These are phyloP conservation scores for Cataglyphis hispanica DNA, from an alignment of 1,140 invertebrate species.

Conservation along the genomic window DNA sequence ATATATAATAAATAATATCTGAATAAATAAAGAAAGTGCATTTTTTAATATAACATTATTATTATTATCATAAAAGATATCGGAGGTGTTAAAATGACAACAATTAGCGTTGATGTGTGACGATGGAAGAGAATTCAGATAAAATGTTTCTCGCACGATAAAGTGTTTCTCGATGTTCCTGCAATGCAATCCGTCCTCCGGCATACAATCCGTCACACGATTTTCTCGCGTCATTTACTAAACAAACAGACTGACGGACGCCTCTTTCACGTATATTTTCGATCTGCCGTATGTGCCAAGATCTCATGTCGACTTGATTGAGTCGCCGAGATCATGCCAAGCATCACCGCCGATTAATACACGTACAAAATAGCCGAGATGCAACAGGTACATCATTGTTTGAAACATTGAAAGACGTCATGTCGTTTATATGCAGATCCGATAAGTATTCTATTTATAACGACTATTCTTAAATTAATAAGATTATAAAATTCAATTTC, in stretches of 20 bases:
- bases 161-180: neutral
- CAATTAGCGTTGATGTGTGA: slow-evolving; percentile 45
- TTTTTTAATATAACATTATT: too few relatives aligned
- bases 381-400: slow-evolving; percentile 69
- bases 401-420: slow-evolving; percentile 26
- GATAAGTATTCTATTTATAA: neutral
- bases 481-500: neutral
- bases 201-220: slow-evolving; percentile 50
- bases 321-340: slow-evolving; percentile 39
- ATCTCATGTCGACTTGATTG: slow-evolving; percentile 62
- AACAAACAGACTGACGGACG: slow-evolving; percentile 60
- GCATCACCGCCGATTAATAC: slow-evolving; percentile 43
- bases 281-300: slow-evolving; percentile 68
- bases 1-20: too few relatives aligned
- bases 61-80: neutral
- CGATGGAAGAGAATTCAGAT: neutral
- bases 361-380: slow-evolving; percentile 28
- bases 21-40: neutral
- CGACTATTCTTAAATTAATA: neutral
- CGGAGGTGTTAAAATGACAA: slow-evolving; percentile 31
- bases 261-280: slow-evolving; percentile 63
- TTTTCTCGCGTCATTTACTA: slow-evolving; percentile 55
- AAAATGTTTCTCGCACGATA: slow-evolving; percentile 35
- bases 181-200: neutral
- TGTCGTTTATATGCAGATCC: slow-evolving; percentile 40